Conservation (phyloP, 2,113 vertebrate genomes). For the Gallinago undulata region DNA sequence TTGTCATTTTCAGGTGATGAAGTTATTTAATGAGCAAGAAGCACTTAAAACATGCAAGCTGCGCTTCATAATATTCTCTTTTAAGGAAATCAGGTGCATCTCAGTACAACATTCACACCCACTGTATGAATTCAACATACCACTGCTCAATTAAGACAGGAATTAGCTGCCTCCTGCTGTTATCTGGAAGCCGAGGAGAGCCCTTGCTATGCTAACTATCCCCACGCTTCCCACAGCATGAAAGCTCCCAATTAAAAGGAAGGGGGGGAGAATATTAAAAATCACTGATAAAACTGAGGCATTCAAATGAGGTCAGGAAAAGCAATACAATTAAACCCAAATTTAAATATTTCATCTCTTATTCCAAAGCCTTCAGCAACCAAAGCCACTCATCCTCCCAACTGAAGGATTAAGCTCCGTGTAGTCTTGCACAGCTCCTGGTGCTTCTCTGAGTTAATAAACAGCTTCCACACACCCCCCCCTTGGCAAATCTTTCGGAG, state of each 20-base stretch:
- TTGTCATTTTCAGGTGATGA: neutral
- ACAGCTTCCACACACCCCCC: neutral
- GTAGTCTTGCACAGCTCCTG: neutral
- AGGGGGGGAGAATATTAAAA: neutral
- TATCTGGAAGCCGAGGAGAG: neutral
- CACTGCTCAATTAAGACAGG: neutral
- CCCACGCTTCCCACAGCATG: neutral
- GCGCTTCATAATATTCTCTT: neutral
- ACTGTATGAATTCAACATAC: neutral
- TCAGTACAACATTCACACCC: neutral
- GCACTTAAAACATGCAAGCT: neutral
- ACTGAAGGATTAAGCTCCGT: neutral
- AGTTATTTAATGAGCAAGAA: neutral
- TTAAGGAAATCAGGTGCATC: neutral
- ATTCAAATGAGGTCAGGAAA: neutral
- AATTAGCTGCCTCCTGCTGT: constrained; percentile 11
- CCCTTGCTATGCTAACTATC: neutral
- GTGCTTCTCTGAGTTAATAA: neutral
- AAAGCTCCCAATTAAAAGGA: neutral
- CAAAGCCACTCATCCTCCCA: neutral
- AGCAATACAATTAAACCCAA: neutral
- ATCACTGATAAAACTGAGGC: neutral
- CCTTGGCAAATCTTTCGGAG: neutral
- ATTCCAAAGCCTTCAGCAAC: neutral
- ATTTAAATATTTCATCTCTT: neutral